Percentiles rank a stretch among this genome's conserved stretches.
phyloP scores from a whole-genome alignment of 2,113 vertebrate genomes.

The Daphoenositta chrysoptera region DNA sequence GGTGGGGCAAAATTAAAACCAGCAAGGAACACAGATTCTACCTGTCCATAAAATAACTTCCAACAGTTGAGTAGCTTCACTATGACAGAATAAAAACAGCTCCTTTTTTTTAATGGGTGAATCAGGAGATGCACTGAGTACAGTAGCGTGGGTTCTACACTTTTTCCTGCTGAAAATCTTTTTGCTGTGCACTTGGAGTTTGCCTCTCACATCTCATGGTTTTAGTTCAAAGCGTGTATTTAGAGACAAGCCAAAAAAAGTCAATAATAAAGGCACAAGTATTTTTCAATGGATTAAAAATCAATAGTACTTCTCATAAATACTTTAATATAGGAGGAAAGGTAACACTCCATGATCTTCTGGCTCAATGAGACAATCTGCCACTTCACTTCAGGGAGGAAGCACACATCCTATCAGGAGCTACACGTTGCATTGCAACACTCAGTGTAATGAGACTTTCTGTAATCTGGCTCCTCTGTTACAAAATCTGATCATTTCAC shows the following conservation, averaged over 20 bases:
- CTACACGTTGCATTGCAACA: background rate
- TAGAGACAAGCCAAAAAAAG: background rate
- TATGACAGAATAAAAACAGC: background rate
- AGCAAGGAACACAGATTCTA: background rate
- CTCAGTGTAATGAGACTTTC: background rate
- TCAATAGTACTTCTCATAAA: background rate
- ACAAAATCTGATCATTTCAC: background rate
- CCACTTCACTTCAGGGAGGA: background rate
- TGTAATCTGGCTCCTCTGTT: background rate
- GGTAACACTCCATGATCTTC: background rate
- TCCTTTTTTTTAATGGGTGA: background rate
- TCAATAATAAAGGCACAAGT: background rate
- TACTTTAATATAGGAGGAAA: background rate
- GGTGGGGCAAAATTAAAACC: slow-evolving; percentile 43
- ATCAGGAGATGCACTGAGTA: background rate
- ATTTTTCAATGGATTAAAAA: slow-evolving; percentile 30
- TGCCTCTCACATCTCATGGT: background rate
- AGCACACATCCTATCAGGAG: background rate
- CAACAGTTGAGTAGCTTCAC: background rate
- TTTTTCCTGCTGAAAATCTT: background rate
- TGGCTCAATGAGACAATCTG: background rate
- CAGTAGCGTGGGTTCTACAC: background rate
- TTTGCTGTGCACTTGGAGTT: background rate
- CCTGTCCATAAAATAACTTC: background rate
- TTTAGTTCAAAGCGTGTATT: background rate